A percentile compares a stretch with the other conserved stretches of the same genome.
Conservation (phyloP, 2,888 invertebrate genomes). For the Hofmannophila pseudospretella region DNA sequence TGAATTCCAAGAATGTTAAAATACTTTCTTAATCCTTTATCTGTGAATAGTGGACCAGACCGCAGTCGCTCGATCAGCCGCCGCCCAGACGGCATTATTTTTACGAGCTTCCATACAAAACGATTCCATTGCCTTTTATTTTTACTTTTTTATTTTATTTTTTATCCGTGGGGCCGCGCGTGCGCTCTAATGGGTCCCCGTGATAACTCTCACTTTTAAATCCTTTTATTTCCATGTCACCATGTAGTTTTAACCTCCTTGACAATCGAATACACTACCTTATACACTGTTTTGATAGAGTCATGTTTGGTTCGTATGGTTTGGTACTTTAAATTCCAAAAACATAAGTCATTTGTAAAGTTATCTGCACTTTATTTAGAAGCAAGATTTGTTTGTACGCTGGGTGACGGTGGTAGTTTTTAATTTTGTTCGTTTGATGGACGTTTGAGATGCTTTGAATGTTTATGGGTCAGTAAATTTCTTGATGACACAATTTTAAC, state of each 20-base stretch:
- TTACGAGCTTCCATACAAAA: constrained; percentile 47
- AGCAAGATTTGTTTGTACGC: constrained; percentile 61
- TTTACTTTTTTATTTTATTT: constrained; percentile 36
- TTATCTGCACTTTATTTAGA: constrained; percentile 76
- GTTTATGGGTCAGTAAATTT: constrained; percentile 32
- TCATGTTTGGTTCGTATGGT: constrained; percentile 15
- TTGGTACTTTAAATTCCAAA: constrained; percentile 62
- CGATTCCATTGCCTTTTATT: constrained; percentile 25
- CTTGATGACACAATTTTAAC: constrained; percentile 28
- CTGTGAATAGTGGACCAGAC: constrained; percentile 38
- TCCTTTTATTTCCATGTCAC: constrained; percentile 67
- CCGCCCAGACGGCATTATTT: constrained; percentile 45
- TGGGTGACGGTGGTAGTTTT: no score
- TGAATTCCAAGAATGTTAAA: constrained; percentile 5
- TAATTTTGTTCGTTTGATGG: constrained; percentile 39
- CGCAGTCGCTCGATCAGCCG: constrained; percentile 54
- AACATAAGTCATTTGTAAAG: constrained; percentile 74
- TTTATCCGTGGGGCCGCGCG: constrained; percentile 63
- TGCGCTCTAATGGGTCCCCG: constrained; percentile 72
- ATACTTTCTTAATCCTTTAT: constrained; percentile 25
- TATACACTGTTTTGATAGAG: constrained; percentile 21
- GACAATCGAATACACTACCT: constrained; percentile 25
- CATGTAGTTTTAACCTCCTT: constrained; percentile 29
- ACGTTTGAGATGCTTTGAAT: constrained; percentile 44
- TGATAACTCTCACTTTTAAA: constrained; percentile 77